Conservation (phyloP, 53 echinoderm and acorn worm species). For the Patiria pectinifera region DNA sequence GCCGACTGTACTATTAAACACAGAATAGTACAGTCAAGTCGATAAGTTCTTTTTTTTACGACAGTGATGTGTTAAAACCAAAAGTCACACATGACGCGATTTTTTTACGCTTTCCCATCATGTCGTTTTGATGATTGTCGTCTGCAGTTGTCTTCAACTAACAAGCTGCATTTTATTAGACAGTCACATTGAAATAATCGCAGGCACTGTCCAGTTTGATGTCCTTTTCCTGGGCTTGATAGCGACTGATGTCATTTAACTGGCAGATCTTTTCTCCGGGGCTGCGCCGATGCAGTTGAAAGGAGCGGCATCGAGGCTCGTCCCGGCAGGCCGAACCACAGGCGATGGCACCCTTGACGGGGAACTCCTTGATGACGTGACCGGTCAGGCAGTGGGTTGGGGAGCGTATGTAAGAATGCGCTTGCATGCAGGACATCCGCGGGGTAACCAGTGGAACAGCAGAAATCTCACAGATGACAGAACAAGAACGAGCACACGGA, state of each 20-base stretch:
- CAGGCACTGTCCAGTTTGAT: not conserved
- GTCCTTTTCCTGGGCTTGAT: not conserved
- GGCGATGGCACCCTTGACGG: not conserved
- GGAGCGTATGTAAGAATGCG: not conserved
- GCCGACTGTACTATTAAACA: no score
- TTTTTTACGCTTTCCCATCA: no score
- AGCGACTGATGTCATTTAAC: not conserved
- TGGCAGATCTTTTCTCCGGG: not conserved
- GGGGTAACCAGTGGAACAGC: no score
- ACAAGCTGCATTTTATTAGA: no score
- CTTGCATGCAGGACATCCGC: not conserved
- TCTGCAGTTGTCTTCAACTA: no score
- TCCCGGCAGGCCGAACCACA: not conserved
- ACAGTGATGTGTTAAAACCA: no score
- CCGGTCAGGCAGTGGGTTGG: conserved; percentile 8
- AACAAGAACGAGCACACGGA: no score
- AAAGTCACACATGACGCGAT: no score
- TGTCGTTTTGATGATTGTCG: no score
- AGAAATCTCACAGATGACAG: no score
- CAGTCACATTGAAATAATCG: not conserved
- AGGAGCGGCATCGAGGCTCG: not conserved
- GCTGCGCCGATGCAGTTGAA: not conserved
- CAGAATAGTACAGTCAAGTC: no score
- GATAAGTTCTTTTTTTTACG: no score
- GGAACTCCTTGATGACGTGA: conserved; percentile 18